Conservation (phyloP, 2,113 vertebrate species). For the Nansenia antarctica region DNA sequence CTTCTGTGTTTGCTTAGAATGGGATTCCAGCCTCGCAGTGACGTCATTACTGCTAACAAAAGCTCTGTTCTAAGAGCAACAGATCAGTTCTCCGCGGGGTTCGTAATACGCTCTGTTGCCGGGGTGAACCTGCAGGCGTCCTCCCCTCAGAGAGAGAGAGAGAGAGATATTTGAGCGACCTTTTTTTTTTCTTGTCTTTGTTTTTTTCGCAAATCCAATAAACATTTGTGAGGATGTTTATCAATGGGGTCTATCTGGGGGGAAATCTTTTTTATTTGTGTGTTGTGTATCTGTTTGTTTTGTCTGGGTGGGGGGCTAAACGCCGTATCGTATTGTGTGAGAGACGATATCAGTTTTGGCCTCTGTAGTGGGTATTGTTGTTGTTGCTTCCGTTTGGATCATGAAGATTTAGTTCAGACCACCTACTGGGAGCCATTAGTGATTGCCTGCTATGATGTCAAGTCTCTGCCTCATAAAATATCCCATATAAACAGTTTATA, state of each 20-base stretch:
- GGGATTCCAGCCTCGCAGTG: constrained; percentile 3
- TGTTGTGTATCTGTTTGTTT: constrained; percentile 4
- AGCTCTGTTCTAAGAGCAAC: constrained; percentile 29
- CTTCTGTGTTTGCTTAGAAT: constrained; percentile 10
- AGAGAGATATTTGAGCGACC: constrained; percentile 13
- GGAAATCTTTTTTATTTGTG: background rate
- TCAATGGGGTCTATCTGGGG: background rate
- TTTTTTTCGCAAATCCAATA: constrained; percentile 7
- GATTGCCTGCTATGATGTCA: background rate
- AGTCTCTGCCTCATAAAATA: background rate
- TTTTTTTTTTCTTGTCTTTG: constrained; percentile 20
- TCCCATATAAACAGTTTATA: background rate
- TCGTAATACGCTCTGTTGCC: constrained; percentile 17
- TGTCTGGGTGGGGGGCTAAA: background rate
- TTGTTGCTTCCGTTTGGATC: background rate
- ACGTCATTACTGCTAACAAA: constrained; percentile 45
- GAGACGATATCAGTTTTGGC: background rate
- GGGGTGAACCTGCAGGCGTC: constrained; percentile 11
- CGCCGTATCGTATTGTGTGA: constrained; percentile 18
- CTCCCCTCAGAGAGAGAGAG: constrained; percentile 22
- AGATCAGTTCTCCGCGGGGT: constrained; percentile 30
- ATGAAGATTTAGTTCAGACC: background rate
- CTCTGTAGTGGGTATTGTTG: background rate
- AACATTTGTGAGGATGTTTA: constrained; percentile 9
- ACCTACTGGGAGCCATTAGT: background rate